Conservation (phyloP, 2,113 vertebrate genomes). For the Baryphthengus martii region DNA sequence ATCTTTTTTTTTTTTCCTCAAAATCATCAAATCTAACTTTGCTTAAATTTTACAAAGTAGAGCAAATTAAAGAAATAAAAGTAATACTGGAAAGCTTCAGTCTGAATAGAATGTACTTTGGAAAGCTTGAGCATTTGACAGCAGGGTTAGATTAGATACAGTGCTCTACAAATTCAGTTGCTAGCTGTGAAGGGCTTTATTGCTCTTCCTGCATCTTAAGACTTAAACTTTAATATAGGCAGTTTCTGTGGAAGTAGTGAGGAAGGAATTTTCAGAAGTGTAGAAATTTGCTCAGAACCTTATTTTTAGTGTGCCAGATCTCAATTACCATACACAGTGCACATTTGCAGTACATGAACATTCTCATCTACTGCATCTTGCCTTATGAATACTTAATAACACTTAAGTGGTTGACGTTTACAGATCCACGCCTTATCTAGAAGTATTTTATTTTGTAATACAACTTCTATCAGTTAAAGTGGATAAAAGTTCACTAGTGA, state of each 20-base stretch:
- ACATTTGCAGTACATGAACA: not conserved
- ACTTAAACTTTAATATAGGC: not conserved
- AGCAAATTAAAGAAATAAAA: slow-evolving; percentile 15
- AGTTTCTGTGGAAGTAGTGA: not conserved
- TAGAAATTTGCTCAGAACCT: not conserved
- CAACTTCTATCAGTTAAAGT: not conserved
- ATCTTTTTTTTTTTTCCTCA: not conserved
- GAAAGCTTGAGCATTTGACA: not conserved
- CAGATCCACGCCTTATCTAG: not conserved
- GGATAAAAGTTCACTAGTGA: not conserved
- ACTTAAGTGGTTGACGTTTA: slow-evolving; percentile 5
- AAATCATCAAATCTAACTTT: not conserved
- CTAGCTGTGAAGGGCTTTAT: not conserved
- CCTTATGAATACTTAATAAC: slow-evolving; percentile 28
- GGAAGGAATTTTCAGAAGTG: not conserved
- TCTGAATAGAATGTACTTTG: not conserved
- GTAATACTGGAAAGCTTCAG: not conserved
- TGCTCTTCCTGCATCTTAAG: not conserved
- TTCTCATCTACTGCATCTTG: not conserved
- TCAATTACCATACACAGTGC: not conserved
- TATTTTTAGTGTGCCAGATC: slow-evolving; percentile 7
- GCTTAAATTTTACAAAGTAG: not conserved
- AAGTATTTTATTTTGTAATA: not conserved
- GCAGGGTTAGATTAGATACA: not conserved
- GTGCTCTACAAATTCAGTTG: not conserved